Evolutionary conservation across 2,113 vertebrate genomes (phyloP), one percentile per base, ranked within the genome.

Genomic region (Xerus inauris): DNA sequence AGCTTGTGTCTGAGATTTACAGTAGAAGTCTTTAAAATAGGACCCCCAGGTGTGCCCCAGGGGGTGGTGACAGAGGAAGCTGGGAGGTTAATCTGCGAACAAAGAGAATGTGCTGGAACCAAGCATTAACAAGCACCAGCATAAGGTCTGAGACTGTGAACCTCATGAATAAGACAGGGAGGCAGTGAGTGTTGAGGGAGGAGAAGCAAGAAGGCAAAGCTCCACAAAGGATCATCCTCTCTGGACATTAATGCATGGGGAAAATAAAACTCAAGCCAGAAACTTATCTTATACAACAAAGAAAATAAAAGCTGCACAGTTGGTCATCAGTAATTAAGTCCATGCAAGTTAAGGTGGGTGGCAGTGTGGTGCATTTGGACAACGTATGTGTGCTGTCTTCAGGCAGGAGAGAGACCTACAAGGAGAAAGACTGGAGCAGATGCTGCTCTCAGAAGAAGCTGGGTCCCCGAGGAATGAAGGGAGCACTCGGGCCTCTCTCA

Each of bases 11-110:
- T 76, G 86, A 72, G 89, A 96, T 30, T 83, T 85, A 89, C 95
- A 97, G 97, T 96, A 97, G 87, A 77, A 95, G 86, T 89, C 95
- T 95, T 82, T 47, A 96, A 98, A 96, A 97, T 59, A 96, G 93
- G 95, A 97, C 22, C 95, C 94, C 47, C 67, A 94, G 80, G 95
- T 79, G 94, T 81, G 94, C 97, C 96, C 64, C 40, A 30, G 89
- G 94, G 97, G 57, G 82, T 79, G 26, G 92, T 45, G 87, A 73
- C 67, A 79, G 82, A 97, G 85, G 24, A 76, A 92, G 87, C 96
- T 69, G 47, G 5, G 81, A 94, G 95, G 95, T 96, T 97, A 96
- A 96, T 92, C 87, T 87, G 80, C 47, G 42, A 96, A 97, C 90
- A 97, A 96, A 96, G 96, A 67, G 73, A 85, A 67, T 67, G 65